Evolutionary conservation across 2,797 vertebrate species (phyloP).

Genomic region (Macropodus opercularis): DNA sequence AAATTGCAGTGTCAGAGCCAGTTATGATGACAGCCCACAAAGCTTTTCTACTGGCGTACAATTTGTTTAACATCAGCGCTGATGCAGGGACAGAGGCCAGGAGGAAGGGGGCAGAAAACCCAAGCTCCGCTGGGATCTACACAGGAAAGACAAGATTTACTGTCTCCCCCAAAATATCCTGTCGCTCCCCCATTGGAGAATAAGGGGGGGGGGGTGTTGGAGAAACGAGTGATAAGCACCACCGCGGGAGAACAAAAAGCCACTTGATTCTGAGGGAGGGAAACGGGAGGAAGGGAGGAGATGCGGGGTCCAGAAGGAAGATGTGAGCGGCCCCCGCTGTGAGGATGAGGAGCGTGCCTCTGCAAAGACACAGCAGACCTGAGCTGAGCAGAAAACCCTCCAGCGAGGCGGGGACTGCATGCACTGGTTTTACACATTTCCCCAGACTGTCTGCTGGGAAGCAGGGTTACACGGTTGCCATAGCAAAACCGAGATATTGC

Average conservation of each 20-base stretch:
- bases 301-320: constrained; percentile 51
- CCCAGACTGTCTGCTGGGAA: constrained; percentile 28
- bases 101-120: no score
- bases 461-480: constrained; percentile 54
- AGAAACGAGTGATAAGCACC: constrained; percentile 75
- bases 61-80: constrained; percentile 36
- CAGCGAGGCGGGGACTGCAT: constrained; percentile 21
- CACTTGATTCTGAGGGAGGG: constrained; percentile 70
- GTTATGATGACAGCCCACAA: constrained; percentile 44
- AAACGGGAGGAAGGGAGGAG: constrained; percentile 37
- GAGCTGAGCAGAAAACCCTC: constrained; percentile 46
- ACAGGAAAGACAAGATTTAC: constrained; percentile 50
- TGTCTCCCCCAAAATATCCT: constrained; percentile 54
- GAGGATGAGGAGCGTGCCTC: constrained; percentile 52
- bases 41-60: constrained; percentile 19
- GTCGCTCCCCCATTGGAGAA: constrained; percentile 52
- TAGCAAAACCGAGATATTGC: constrained; percentile 40
- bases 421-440: constrained; percentile 34
- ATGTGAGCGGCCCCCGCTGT: constrained; percentile 49
- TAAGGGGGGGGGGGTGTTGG: constrained; percentile 42
- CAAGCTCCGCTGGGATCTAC: constrained; percentile 34
- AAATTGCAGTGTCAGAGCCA: constrained; percentile 38
- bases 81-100: constrained; percentile 4
- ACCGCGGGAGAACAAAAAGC: constrained; percentile 75
- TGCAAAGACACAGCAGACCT: constrained; percentile 46